Conservation (phyloP, 2,888 invertebrate species). For the Nomada fabriciana region DNA sequence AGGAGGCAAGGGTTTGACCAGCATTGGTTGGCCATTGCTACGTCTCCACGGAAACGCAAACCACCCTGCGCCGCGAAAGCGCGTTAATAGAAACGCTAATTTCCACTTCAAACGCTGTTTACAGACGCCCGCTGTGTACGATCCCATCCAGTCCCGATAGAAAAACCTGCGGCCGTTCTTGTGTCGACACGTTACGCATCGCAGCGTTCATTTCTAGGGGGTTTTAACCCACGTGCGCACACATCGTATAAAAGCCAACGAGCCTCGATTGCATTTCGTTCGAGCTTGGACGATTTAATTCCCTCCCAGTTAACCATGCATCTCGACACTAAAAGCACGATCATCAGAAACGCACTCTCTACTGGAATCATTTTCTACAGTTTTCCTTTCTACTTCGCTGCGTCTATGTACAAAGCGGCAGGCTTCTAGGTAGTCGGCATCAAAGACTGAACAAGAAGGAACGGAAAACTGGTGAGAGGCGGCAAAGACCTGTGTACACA, state of each 20-base stretch:
- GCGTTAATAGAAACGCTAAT: slow-evolving; percentile 52
- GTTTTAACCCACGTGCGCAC: slow-evolving; percentile 19
- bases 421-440: neutral
- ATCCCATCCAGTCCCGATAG: neutral
- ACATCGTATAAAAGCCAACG: slow-evolving; percentile 3
- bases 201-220: slow-evolving; percentile 14
- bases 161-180: slow-evolving; percentile 29
- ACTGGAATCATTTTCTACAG: neutral
- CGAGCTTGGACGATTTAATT: neutral
- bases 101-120: slow-evolving; percentile 59
- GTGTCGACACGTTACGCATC: slow-evolving; percentile 1
- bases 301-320: slow-evolving; percentile 3
- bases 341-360: neutral
- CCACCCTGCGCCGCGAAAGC: slow-evolving; percentile 34
- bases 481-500: neutral
- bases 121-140: slow-evolving; percentile 8
- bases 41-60: slow-evolving; percentile 41
- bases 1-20: slow-evolving; percentile 3
- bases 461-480: neutral
- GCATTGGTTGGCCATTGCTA: slow-evolving; percentile 30
- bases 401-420: slow-evolving; percentile 8
- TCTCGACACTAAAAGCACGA: neutral
- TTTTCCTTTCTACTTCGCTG: too few species aligned
- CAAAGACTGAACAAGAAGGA: neutral
- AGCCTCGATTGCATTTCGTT: slow-evolving; percentile 21